A percentile compares a stretch with the other conserved stretches of the same genome.
phyloP scores from a whole-genome alignment of 92 coral and sea anemone genomes.

The Hydrozoanthus gracilis region DNA sequence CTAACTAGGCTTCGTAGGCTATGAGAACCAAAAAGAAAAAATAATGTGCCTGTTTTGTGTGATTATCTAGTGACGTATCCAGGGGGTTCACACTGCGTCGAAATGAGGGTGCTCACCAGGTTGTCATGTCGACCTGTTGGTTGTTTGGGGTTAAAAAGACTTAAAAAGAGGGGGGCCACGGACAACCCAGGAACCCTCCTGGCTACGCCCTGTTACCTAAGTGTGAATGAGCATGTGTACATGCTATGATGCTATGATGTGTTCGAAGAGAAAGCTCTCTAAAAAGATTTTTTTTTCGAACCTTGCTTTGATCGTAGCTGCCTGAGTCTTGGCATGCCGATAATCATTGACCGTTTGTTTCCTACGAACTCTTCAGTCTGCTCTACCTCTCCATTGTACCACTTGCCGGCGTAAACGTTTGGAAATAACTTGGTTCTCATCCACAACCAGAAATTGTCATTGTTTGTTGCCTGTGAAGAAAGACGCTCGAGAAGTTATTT shows the following conservation, averaged over 20 bases:
- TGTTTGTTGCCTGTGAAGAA: neutral
- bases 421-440: slow-evolving; percentile 38
- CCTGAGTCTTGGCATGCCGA: slow-evolving; percentile 61
- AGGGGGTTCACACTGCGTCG: no score
- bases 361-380: slow-evolving; percentile 21
- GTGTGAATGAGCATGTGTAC: neutral
- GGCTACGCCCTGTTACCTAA: no score
- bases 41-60: no score
- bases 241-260: neutral
- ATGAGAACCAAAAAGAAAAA: no score
- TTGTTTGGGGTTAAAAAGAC: no score
- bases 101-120: no score
- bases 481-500: no score
- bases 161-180: no score
- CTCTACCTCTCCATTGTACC: slow-evolving; percentile 46
- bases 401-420: slow-evolving; percentile 43
- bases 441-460: slow-evolving; percentile 38
- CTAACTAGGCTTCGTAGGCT: no score
- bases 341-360: slow-evolving; percentile 47
- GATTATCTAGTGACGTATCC: no score
- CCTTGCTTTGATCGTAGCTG: slow-evolving; percentile 41
- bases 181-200: no score
- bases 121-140: no score
- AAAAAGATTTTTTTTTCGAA: neutral
- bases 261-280: neutral